phyloP scores from a whole-genome alignment of 2,888 invertebrate genomes.

The Apantesis nais region DNA sequence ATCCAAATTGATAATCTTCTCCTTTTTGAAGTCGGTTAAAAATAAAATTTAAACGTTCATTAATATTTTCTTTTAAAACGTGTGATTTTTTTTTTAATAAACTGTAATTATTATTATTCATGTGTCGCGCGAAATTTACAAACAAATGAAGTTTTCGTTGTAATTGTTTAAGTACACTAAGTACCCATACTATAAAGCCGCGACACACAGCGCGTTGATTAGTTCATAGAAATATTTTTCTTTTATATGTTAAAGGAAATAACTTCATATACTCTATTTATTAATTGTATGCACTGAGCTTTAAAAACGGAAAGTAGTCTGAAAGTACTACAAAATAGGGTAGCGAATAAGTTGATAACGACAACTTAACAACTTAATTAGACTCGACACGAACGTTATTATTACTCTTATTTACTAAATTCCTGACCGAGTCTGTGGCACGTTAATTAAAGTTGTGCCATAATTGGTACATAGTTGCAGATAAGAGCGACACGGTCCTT shows the following conservation, averaged over 20 bases:
- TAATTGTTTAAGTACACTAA: neutral
- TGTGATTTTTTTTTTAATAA: no score
- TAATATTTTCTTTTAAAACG: no score
- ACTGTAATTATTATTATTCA: neutral
- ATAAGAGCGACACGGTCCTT: slow-evolving; percentile 32
- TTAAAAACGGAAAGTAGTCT: neutral
- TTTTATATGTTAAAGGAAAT: no score
- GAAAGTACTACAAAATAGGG: slow-evolving; percentile 28
- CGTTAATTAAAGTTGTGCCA: slow-evolving; percentile 36
- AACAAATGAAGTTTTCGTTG: no score
- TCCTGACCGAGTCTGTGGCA: slow-evolving; percentile 13
- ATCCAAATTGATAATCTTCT: no score
- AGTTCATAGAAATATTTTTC: no score
- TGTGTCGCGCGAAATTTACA: no score
- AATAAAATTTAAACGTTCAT: no score
- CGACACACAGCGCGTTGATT: no score
- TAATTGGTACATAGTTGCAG: slow-evolving; percentile 27
- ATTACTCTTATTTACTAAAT: slow-evolving; percentile 23
- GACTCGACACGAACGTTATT: slow-evolving; percentile 28
- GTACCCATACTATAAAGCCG: no score
- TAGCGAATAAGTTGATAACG: slow-evolving; percentile 23
- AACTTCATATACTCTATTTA: neutral
- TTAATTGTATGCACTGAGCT: neutral
- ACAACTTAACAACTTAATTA: slow-evolving; percentile 41
- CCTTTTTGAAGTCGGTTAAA: no score